These are phyloP conservation scores for Eclectus roratus DNA, from an alignment of 2,113 vertebrate species.

Conservation along the genomic window DNA sequence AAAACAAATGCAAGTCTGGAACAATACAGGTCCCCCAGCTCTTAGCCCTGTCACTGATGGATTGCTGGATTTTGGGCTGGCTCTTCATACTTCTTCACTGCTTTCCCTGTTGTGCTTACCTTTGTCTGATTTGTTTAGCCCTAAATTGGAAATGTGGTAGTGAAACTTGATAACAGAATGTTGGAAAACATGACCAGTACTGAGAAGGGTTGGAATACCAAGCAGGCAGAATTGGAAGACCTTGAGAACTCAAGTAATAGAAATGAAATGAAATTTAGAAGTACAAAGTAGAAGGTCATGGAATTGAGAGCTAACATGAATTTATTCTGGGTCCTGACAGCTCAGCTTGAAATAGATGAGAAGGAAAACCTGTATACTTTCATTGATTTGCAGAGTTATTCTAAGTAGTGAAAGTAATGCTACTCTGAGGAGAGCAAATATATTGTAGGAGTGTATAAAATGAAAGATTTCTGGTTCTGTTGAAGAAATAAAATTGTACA, in stretches of 20 bases:
- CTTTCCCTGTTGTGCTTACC: neutral
- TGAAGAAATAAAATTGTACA: neutral
- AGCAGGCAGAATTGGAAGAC: slow-evolving; percentile 19
- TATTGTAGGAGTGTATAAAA: neutral
- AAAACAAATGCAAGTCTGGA: neutral
- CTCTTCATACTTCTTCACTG: neutral
- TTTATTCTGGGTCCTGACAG: slow-evolving; percentile 39
- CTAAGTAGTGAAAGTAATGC: slow-evolving; percentile 10
- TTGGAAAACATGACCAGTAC: neutral
- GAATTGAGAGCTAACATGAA: slow-evolving; percentile 20
- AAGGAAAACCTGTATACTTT: slow-evolving; percentile 22
- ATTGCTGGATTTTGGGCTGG: neutral
- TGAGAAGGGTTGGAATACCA: slow-evolving; percentile 29
- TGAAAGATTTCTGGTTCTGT: neutral
- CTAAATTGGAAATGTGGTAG: neutral
- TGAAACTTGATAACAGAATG: neutral
- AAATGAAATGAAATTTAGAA: slow-evolving; percentile 61
- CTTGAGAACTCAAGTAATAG: slow-evolving; percentile 43
- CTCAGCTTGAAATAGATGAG: slow-evolving; percentile 41
- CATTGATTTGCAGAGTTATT: slow-evolving; percentile 46
- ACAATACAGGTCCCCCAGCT: neutral
- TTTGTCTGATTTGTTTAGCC: neutral
- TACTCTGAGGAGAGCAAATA: neutral
- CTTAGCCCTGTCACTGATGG: neutral
- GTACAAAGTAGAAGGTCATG: slow-evolving; percentile 47